These are phyloP conservation scores for Taurulus bubalis DNA, from an alignment of 2,113 vertebrate species.

Conservation along the genomic window DNA sequence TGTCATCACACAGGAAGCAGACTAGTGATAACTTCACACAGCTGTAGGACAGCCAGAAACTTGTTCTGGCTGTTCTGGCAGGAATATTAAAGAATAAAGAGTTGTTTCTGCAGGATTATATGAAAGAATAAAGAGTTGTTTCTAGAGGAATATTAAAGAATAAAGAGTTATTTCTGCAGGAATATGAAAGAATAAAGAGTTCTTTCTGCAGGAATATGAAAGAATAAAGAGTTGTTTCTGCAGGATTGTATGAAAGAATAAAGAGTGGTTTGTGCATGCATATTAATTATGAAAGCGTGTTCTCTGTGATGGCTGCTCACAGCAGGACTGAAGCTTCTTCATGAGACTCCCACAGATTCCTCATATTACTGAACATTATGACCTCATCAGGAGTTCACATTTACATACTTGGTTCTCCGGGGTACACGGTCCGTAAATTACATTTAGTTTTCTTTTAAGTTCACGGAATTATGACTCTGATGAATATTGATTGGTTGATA, in stretches of 20 bases:
- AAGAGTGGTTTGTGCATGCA: too few relatives aligned
- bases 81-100: neutral
- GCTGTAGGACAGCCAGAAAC: too few relatives aligned
- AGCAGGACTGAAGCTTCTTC: slow-evolving; percentile 4
- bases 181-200: neutral
- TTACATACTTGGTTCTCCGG: neutral
- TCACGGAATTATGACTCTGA: neutral
- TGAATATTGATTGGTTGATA: neutral
- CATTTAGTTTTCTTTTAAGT: neutral
- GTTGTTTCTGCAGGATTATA: too few relatives aligned
- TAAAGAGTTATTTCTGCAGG: too few relatives aligned
- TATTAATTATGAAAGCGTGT: too few relatives aligned
- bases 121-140: neutral
- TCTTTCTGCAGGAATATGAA: neutral
- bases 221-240: neutral
- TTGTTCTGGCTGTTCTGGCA: neutral
- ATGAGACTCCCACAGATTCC: slow-evolving; percentile 20
- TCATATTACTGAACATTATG: neutral
- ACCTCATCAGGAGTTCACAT: slow-evolving; percentile 7
- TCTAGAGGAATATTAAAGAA: neutral
- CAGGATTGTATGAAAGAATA: neutral
- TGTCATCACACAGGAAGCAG: neutral
- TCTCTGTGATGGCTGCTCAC: neutral
- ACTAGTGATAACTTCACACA: neutral
- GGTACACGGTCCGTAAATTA: neutral